phyloP scores from a whole-genome alignment of 2,797 vertebrate species.

The Thripadectes ignobilis region DNA sequence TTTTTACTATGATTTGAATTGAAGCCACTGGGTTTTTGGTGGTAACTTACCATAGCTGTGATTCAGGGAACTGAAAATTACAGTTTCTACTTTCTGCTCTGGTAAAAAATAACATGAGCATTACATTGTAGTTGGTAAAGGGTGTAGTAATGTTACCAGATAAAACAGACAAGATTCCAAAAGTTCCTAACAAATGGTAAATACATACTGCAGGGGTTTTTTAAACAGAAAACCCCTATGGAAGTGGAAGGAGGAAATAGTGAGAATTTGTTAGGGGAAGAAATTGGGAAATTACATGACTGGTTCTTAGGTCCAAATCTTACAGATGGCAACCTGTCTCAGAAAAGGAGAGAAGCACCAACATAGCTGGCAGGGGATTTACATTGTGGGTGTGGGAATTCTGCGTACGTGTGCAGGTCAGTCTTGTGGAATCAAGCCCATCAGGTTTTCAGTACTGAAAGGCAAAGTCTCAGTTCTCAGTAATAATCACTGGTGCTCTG shows the following conservation, averaged over 20 bases:
- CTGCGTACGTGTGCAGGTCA: background rate
- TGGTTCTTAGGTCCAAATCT: background rate
- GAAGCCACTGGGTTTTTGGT: background rate
- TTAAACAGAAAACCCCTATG: background rate
- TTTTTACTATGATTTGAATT: background rate
- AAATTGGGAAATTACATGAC: slow-evolving; percentile 35
- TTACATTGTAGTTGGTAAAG: background rate
- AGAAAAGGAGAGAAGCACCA: slow-evolving; percentile 20
- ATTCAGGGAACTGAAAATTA: slow-evolving; percentile 8
- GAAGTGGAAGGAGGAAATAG: background rate
- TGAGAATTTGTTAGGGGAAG: slow-evolving; percentile 9
- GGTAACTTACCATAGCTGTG: background rate
- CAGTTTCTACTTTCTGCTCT: background rate
- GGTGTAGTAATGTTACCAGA: background rate
- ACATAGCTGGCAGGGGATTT: slow-evolving; percentile 1
- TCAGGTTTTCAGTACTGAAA: background rate
- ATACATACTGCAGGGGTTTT: background rate
- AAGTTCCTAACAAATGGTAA: background rate
- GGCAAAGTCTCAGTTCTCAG: background rate
- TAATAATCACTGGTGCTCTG: background rate
- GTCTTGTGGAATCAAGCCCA: background rate
- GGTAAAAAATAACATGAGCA: background rate
- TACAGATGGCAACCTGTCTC: background rate
- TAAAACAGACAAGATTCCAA: background rate
- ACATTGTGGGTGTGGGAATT: slow-evolving; percentile 6